Percentiles rank a stretch among this genome's conserved stretches.
Evolutionary conservation across 2,888 invertebrate genomes (phyloP).

Genomic region (Camponotus fellah): DNA sequence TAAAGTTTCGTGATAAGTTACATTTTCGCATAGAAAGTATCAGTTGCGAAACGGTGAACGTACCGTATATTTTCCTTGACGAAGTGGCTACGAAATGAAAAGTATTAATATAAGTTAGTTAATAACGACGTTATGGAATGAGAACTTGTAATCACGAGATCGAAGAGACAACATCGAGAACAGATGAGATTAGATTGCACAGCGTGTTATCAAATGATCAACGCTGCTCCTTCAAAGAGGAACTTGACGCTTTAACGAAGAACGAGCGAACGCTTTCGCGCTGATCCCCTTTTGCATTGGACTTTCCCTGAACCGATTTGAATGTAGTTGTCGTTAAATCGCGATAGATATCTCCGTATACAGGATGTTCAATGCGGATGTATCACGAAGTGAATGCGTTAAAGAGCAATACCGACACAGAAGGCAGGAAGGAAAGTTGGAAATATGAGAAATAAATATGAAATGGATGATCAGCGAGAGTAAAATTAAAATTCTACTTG

Average conservation of each 20-base stretch:
- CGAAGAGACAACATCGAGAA: constrained; percentile 4
- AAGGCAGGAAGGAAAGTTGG: constrained; percentile 17
- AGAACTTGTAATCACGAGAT: constrained; percentile 3
- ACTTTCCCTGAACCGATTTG: constrained; percentile 61
- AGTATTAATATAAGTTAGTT: too few relatives aligned
- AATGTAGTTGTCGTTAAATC: not conserved
- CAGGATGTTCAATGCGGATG: constrained; percentile 16
- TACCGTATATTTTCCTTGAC: not conserved
- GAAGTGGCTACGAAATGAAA: constrained; percentile 1
- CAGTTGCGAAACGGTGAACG: not conserved
- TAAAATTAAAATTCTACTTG: not conserved
- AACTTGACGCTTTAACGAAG: not conserved
- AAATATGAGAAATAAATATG: not conserved
- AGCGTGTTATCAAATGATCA: constrained; percentile 25
- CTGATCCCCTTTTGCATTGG: constrained; percentile 1
- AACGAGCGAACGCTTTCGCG: constrained; percentile 42
- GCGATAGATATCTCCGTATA: not conserved
- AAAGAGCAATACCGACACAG: not conserved
- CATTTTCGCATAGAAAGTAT: not conserved
- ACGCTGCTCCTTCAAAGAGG: not conserved
- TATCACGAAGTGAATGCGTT: not conserved
- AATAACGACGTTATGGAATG: not conserved
- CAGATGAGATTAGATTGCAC: constrained; percentile 29
- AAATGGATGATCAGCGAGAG: not conserved
- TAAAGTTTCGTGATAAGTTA: not conserved